Conservation (phyloP, 1,140 invertebrate species). For the Ceratosolen solmsi region DNA sequence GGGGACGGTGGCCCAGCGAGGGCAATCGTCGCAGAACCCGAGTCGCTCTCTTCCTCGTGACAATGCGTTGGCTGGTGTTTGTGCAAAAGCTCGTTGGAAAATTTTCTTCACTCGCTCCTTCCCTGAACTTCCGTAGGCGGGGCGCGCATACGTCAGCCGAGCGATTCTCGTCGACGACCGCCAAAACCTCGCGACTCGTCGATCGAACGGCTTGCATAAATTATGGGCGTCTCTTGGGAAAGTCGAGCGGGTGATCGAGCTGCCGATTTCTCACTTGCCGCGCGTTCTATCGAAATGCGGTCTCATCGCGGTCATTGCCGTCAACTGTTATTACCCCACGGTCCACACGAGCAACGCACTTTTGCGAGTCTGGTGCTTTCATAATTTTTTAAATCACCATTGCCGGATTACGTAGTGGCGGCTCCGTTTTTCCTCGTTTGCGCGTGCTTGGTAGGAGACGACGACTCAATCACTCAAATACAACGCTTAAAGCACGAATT, state of each 20-base stretch:
- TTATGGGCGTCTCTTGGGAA: neutral
- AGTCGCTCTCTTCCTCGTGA: neutral
- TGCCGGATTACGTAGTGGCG: too few species aligned
- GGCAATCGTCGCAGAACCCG: neutral
- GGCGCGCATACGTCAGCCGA: neutral
- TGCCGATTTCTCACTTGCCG: neutral
- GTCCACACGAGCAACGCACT: neutral
- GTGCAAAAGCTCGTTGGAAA: neutral
- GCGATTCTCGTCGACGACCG: neutral
- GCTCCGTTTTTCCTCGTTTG: too few species aligned
- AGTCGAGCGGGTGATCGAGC: neutral
- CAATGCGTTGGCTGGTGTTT: neutral
- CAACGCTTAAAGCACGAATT: too few species aligned
- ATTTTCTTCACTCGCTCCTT: neutral
- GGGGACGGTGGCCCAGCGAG: neutral
- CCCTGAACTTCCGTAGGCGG: neutral
- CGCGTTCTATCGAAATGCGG: neutral
- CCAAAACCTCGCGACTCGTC: neutral
- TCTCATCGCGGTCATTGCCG: neutral
- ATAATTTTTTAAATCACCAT: too few species aligned
- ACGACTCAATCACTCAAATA: too few species aligned
- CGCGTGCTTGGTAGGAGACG: too few species aligned
- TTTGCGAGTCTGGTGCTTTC: too few species aligned
- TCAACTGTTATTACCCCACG: neutral
- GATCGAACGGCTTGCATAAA: conserved; percentile 13